Percentiles rank a stretch among this genome's conserved stretches.
These are phyloP conservation scores for Champsocephalus esox DNA, from an alignment of 2,797 vertebrate genomes.

Conservation along the genomic window DNA sequence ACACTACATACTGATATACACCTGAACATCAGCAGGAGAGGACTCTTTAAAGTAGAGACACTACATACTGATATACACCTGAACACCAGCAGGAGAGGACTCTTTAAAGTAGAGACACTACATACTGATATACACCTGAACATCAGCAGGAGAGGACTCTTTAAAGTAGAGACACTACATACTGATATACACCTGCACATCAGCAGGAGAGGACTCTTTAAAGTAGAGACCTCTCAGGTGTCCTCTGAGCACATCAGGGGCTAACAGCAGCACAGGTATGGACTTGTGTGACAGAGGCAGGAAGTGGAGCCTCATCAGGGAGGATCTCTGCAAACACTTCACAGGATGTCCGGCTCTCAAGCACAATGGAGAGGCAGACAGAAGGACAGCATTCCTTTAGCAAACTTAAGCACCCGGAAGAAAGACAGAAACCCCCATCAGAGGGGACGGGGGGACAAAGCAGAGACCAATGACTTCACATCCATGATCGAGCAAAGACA, in stretches of 20 bases:
- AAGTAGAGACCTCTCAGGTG: too few species aligned
- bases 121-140: too few species aligned
- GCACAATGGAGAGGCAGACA: conserved; percentile 37
- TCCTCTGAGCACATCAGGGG: conserved; percentile 48
- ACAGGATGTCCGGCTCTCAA: conserved; percentile 42
- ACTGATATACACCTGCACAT: too few species aligned
- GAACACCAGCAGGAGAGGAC: too few species aligned
- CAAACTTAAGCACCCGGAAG: conserved; percentile 17
- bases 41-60: too few species aligned
- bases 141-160: too few species aligned
- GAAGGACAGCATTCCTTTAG: conserved; percentile 44
- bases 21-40: too few species aligned
- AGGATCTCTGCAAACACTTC: conserved; percentile 46
- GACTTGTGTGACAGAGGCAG: conserved; percentile 69
- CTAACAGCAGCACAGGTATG: conserved; percentile 70
- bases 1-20: too few species aligned
- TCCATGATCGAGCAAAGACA: conserved; percentile 67
- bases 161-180: too few species aligned
- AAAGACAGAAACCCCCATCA: conserved; percentile 57
- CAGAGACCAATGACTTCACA: conserved; percentile 56
- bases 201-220: too few species aligned
- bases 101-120: too few species aligned
- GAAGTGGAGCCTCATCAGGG: conserved; percentile 55
- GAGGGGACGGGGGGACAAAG: conserved; percentile 47
- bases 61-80: too few species aligned